Percentiles rank a stretch among this genome's conserved stretches.
phyloP scores from a whole-genome alignment of 2,888 invertebrate genomes.

The Drosophila dives region DNA sequence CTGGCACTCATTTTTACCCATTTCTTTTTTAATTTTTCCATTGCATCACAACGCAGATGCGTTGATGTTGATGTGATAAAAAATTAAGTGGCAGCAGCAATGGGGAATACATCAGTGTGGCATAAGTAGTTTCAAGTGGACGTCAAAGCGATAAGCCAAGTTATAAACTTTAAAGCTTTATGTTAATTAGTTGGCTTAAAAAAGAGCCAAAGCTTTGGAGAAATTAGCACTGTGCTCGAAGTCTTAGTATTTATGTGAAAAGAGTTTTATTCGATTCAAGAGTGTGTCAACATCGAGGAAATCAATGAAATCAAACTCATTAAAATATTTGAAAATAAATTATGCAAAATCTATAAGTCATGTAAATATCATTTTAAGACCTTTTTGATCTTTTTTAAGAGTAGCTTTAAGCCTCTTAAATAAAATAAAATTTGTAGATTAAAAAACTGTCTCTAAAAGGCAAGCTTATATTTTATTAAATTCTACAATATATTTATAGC shows the following conservation, averaged over 20 bases:
- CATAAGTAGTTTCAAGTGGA: constrained; percentile 35
- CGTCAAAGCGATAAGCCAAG: constrained; percentile 22
- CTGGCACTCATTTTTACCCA: constrained; percentile 29
- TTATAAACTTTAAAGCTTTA: constrained; percentile 33
- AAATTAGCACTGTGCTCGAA: neutral
- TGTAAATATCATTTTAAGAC: neutral
- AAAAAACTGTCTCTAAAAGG: neutral
- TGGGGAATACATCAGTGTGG: constrained; percentile 39
- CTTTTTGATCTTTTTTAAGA: neutral
- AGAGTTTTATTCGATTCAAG: neutral
- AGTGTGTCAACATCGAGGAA: neutral
- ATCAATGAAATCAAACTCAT: neutral
- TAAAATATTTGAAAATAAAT: neutral
- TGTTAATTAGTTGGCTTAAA: constrained; percentile 30
- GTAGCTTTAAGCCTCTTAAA: neutral
- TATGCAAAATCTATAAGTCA: neutral
- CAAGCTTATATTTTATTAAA: neutral
- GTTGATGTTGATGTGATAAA: constrained; percentile 45
- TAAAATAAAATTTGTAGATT: neutral
- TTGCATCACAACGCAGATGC: constrained; percentile 65
- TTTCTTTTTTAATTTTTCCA: constrained; percentile 47
- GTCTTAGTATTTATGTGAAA: neutral
- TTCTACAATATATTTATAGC: neutral
- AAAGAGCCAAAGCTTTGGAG: neutral
- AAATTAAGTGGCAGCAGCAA: constrained; percentile 45